Evolutionary conservation across 2,888 invertebrate species (phyloP), one percentile per base, ranked within the genome.

Genomic region (Allophyes oxyacanthae): DNA sequence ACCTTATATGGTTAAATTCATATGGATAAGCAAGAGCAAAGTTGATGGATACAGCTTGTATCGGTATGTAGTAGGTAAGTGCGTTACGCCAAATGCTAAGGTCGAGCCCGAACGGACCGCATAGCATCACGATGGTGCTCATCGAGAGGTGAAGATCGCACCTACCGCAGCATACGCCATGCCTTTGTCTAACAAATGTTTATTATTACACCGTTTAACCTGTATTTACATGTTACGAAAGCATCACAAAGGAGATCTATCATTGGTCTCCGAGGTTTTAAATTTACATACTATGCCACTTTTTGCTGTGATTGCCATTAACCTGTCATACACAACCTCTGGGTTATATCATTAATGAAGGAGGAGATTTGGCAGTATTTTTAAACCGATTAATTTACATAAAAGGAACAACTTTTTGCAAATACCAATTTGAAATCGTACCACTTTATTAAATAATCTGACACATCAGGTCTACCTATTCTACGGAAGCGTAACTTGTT

Each of bases 51-150:
- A 55, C 15, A 8, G 6, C 34, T 69, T 36, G 70, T 69, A 64
- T 60, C 2, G 9, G 32, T 30, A 28, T 59, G 48, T 33, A 58
- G 13, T n/a, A 32, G 40, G 43, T 38, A 51, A 53, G 58, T 61
- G 60, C 57, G 52, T 64, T 53, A 62, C n/a, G 53, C 62, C 55
- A 89, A 89, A 90, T 90, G 90, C 83, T 89, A 90, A 90, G 90
- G 90, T 86, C 87, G 78, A 59, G 54, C 64, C 65, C 51, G 60
- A 70, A 75, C 62, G 81, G 83, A 84, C 84, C 65, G 83, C 86
- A 86, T 87, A 84, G 74, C 78, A 82, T 86, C 84, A 83, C 86
- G 87, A 84, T 79, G 72, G 68, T 66, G 72, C 61, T 68, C 54
- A 60, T 45, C 45, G 64, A 70, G 75, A 78, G 75, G 79, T 79